Percentiles rank a stretch among this genome's conserved stretches.
Conservation (phyloP, 2,113 vertebrate species). For the Zosterops borbonicus region DNA sequence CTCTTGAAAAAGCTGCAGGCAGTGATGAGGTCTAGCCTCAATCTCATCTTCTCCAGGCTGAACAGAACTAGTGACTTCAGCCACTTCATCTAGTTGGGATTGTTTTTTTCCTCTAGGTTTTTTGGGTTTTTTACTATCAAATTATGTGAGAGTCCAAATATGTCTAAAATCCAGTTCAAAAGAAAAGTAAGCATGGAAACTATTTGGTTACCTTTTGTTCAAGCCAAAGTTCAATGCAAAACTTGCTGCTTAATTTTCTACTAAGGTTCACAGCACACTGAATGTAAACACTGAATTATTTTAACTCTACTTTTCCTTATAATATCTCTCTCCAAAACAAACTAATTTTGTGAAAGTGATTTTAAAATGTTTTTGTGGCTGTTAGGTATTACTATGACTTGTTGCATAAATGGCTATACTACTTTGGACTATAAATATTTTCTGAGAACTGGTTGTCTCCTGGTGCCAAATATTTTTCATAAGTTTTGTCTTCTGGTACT, state of each 20-base stretch:
- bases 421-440: not conserved
- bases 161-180: not conserved
- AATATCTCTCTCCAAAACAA: not conserved
- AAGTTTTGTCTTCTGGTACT: not conserved
- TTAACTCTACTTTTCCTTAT: not conserved
- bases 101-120: not conserved
- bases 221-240: not conserved
- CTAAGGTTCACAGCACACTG: not conserved
- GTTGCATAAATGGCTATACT: not conserved
- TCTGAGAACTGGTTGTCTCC: not conserved
- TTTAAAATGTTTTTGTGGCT: not conserved
- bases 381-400: not conserved
- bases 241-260: not conserved
- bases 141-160: not conserved
- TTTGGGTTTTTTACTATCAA: not conserved
- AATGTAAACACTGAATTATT: not conserved
- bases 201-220: not conserved
- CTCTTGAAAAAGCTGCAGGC: not conserved
- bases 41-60: fast-evolving
- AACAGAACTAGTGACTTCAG: not conserved
- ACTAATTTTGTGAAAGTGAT: not conserved
- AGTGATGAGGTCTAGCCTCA: not conserved
- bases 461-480: not conserved
- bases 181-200: not conserved
- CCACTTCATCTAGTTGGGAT: not conserved